Evolutionary conservation across 2,113 vertebrate species (phyloP).

Genomic region (Epinephelus cyanopodus): DNA sequence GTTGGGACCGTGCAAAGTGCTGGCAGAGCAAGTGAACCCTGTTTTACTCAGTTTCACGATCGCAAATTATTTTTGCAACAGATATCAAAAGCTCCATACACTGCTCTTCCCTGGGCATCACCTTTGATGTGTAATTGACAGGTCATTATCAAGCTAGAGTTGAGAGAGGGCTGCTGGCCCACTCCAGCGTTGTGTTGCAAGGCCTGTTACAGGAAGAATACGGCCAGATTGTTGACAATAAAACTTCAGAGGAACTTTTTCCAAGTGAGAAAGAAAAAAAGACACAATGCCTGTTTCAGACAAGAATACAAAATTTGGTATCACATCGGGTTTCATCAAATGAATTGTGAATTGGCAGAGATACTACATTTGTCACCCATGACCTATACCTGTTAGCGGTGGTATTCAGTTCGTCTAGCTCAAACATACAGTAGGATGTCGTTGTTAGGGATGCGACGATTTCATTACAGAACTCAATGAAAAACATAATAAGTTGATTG

Average conservation of each 20-base stretch:
- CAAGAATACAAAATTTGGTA: neutral
- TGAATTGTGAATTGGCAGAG: neutral
- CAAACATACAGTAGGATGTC: too few relatives aligned
- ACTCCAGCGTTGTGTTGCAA: neutral
- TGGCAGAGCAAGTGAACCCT: neutral
- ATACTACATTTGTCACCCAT: too few relatives aligned
- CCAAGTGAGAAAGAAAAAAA: neutral
- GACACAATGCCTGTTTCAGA: neutral
- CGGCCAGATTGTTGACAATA: neutral
- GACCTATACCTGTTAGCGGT: too few relatives aligned
- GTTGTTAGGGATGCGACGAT: too few relatives aligned
- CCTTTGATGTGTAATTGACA: neutral
- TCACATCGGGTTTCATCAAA: neutral
- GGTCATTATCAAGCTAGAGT: conserved; percentile 4
- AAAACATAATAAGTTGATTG: too few relatives aligned
- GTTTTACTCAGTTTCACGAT: neutral
- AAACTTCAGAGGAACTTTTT: neutral
- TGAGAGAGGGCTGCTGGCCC: neutral
- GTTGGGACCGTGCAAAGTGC: conserved; percentile 1
- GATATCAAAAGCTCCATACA: neutral
- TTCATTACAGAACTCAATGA: too few relatives aligned
- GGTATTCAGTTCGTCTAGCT: too few relatives aligned
- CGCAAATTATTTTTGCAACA: neutral
- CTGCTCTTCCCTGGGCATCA: neutral
- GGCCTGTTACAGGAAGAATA: neutral